Conservation (phyloP, 1,140 invertebrate species). For the Halesus radiatus region DNA sequence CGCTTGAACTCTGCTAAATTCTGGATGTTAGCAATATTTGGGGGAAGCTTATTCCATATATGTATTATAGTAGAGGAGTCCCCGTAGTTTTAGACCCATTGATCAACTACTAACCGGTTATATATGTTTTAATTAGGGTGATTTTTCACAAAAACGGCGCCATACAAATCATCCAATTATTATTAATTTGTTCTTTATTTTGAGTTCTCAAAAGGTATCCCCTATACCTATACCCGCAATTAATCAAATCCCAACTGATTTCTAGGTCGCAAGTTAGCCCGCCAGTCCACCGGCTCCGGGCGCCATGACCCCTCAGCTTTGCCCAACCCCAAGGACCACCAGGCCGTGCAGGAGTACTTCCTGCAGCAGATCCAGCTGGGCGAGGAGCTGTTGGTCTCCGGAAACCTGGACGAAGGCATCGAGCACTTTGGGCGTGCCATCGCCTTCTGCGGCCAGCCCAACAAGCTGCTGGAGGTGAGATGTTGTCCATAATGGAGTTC, state of each 20-base stretch:
- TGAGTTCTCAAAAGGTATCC: no score
- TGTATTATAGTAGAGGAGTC: no score
- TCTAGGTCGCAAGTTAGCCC: constrained; percentile 44
- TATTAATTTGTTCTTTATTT: no score
- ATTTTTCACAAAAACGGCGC: no score
- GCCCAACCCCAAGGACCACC: constrained; percentile 91
- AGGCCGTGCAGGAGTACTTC: constrained; percentile 94
- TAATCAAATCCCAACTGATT: neutral
- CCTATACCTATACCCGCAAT: no score
- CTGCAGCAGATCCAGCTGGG: constrained; percentile 90
- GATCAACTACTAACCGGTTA: no score
- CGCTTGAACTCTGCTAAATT: no score
- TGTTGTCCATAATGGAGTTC: neutral
- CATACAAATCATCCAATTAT: no score
- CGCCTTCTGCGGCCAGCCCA: constrained; percentile 95
- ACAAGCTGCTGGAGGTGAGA: constrained; percentile 85
- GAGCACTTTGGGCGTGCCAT: constrained; percentile 96
- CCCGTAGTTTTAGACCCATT: no score
- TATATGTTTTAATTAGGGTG: no score
- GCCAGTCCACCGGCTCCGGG: constrained; percentile 18
- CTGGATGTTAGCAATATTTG: no score
- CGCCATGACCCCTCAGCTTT: constrained; percentile 68
- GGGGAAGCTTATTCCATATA: no score
- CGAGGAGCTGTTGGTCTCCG: constrained; percentile 88
- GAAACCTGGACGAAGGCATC: constrained; percentile 90